These are phyloP conservation scores for Quadriops clusia DNA, from an alignment of 2,888 invertebrate species.

Conservation along the genomic window DNA sequence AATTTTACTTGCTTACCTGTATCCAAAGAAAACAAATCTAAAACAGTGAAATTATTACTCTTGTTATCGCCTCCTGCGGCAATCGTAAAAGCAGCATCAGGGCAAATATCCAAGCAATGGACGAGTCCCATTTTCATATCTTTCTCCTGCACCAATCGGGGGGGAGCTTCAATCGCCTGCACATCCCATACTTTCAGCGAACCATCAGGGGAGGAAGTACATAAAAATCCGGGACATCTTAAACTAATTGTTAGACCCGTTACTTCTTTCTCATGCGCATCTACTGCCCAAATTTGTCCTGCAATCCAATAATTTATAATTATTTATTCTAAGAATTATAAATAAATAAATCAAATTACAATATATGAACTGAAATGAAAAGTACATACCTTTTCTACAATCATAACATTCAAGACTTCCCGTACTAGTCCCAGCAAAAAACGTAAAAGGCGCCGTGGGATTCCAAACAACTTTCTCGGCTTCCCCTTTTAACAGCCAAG, in stretches of 20 bases:
- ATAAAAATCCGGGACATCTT: conserved; percentile 59
- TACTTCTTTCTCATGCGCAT: conserved; percentile 66
- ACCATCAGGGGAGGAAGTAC: conserved; percentile 71
- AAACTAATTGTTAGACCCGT: conserved; percentile 69
- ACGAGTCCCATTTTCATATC: conserved; percentile 57
- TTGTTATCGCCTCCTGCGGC: conserved; percentile 79
- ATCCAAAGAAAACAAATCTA: conserved; percentile 47
- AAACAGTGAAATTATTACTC: conserved; percentile 57
- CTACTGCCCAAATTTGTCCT: conserved; percentile 29
- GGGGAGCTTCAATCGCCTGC: conserved; percentile 26
- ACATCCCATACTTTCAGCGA: conserved; percentile 78
- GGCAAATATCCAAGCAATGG: conserved; percentile 62
- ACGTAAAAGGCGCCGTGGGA: conserved; percentile 62
- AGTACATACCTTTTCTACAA: conserved; percentile 44
- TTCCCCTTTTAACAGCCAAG: conserved; percentile 68
- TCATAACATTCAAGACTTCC: conserved; percentile 65
- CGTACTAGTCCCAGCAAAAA: conserved; percentile 54
- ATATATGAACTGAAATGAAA: background rate
- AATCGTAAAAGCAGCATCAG: conserved; percentile 71
- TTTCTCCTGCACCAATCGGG: conserved; percentile 38
- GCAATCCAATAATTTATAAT: conserved; percentile 8
- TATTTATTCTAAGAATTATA: no score
- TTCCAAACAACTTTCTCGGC: conserved; percentile 84
- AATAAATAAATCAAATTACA: conserved; percentile 6
- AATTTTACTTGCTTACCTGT: conserved; percentile 38